These are phyloP conservation scores for Tetraodon nigroviridis DNA, from an alignment of 2,113 vertebrate genomes.

Conservation along the genomic window DNA sequence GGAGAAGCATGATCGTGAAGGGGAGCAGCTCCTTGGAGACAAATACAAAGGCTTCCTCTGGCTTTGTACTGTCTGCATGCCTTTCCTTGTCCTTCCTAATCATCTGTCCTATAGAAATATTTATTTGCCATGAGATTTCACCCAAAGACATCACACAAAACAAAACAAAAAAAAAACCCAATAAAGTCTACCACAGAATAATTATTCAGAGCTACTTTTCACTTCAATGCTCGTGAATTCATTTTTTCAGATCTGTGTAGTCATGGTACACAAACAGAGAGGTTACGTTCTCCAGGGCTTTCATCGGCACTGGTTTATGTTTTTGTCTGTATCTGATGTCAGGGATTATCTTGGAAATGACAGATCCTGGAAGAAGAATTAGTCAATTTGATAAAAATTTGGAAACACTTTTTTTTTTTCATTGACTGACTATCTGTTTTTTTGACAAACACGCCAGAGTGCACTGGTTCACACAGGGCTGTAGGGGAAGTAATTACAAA, in stretches of 20 bases:
- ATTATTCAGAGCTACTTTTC: slow-evolving; percentile 28
- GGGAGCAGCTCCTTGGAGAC: slow-evolving; percentile 44
- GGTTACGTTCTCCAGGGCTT: too few species aligned
- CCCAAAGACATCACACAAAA: slow-evolving; percentile 46
- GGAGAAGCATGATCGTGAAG: slow-evolving; percentile 54
- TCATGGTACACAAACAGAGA: too few species aligned
- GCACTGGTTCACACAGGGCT: too few species aligned
- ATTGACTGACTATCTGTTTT: too few species aligned
- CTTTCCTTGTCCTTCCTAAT: slow-evolving; percentile 57
- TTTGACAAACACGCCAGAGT: too few species aligned
- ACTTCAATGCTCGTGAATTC: slow-evolving; percentile 15
- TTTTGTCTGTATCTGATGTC: too few species aligned
- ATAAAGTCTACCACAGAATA: slow-evolving; percentile 34
- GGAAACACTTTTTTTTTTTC: too few species aligned
- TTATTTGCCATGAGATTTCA: slow-evolving; percentile 48
- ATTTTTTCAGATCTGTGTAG: neutral
- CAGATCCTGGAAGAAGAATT: too few species aligned
- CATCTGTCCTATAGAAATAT: slow-evolving; percentile 59
- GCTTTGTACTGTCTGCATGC: slow-evolving; percentile 65
- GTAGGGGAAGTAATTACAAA: too few species aligned
- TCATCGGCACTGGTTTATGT: too few species aligned
- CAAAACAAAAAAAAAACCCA: slow-evolving; percentile 5
- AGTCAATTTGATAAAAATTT: too few species aligned
- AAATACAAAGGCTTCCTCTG: slow-evolving; percentile 63
- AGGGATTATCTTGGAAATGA: too few species aligned